A percentile compares a stretch with the other conserved stretches of the same genome.
Conservation (phyloP, 1,140 invertebrate genomes). For the Mylabris phalerata region DNA sequence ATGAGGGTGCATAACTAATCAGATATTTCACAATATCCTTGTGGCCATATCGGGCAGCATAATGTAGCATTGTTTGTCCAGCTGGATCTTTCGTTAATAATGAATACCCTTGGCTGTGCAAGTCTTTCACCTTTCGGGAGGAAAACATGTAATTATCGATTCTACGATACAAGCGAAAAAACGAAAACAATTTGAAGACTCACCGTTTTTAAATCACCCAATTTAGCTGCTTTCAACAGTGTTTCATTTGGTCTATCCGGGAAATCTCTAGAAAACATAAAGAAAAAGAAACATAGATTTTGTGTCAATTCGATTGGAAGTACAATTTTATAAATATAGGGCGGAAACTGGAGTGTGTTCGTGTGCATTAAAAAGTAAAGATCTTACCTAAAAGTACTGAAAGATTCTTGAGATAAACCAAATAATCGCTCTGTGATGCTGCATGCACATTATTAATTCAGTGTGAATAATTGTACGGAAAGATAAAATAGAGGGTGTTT, state of each 20-base stretch:
- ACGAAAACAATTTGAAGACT: constrained; percentile 16
- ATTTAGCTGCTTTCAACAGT: constrained; percentile 73
- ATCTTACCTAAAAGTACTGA: constrained; percentile 60
- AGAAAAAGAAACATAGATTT: neutral
- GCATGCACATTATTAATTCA: constrained; percentile 47
- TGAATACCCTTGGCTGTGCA: constrained; percentile 77
- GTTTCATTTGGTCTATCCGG: constrained; percentile 72
- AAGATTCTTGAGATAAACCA: constrained; percentile 64
- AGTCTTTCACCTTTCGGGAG: constrained; percentile 61
- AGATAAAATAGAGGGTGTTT: constrained; percentile 1
- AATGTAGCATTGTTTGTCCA: constrained; percentile 86
- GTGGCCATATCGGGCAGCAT: constrained; percentile 78
- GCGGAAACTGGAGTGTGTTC: neutral
- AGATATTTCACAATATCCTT: constrained; percentile 87
- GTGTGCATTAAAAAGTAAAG: constrained; percentile 1
- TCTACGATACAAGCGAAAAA: neutral
- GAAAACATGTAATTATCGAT: neutral
- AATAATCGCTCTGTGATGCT: constrained; percentile 68
- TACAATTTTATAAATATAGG: neutral
- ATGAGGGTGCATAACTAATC: constrained; percentile 73
- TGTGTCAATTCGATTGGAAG: too few species aligned
- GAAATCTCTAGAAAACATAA: constrained; percentile 48
- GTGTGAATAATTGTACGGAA: constrained; percentile 14
- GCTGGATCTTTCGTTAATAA: constrained; percentile 75
- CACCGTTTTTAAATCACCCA: constrained; percentile 65